phyloP scores from a whole-genome alignment of 2,113 vertebrate species.

The Pitta sordida region DNA sequence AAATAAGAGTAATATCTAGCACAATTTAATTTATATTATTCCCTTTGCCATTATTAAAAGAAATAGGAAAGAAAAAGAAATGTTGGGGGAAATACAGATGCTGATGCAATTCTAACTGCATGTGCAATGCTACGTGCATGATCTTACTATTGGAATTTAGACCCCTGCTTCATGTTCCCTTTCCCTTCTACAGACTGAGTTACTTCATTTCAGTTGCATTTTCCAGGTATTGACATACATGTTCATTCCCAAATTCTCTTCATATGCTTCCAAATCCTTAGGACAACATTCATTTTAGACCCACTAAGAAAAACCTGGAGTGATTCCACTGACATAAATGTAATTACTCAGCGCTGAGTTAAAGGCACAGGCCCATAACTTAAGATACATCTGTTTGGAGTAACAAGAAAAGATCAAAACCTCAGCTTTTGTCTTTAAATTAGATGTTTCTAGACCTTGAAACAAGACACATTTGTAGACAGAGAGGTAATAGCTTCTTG shows the following conservation, averaged over 20 bases:
- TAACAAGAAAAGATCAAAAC: not conserved
- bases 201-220: not conserved
- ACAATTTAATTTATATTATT: not conserved
- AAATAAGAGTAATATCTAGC: not conserved
- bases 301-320: not conserved
- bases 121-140: not conserved
- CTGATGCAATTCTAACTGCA: not conserved
- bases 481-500: not conserved
- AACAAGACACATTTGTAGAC: not conserved
- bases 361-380: not conserved
- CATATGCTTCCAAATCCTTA: conserved; percentile 4
- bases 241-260: not conserved
- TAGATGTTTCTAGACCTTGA: not conserved
- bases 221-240: not conserved
- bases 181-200: not conserved
- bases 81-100: not conserved
- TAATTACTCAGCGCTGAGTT: not conserved
- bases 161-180: not conserved
- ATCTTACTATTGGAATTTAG: not conserved
- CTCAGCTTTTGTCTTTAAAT: not conserved
- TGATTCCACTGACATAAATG: not conserved
- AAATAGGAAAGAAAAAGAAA: not conserved
- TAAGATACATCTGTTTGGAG: not conserved
- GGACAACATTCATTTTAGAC: not conserved
- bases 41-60: not conserved